Percentiles rank a stretch among this genome's conserved stretches.
Evolutionary conservation across 2,113 vertebrate species (phyloP).

Genomic region (Myotis yumanensis): DNA sequence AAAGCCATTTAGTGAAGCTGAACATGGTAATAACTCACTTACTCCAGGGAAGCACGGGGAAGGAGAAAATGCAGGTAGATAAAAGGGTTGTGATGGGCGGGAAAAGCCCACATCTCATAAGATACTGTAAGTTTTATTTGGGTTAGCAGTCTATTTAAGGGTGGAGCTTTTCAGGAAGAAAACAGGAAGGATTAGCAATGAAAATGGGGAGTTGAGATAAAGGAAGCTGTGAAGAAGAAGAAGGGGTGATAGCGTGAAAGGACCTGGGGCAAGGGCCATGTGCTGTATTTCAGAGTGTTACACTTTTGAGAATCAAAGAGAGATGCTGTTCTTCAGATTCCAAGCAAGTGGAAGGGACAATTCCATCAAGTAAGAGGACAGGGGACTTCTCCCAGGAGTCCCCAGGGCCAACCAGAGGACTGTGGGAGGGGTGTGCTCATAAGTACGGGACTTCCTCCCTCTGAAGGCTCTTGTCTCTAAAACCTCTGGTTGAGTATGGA

Average conservation of each 20-base stretch:
- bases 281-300: background rate
- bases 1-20: slow-evolving; percentile 69
- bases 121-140: background rate
- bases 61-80: slow-evolving; percentile 44
- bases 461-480: background rate
- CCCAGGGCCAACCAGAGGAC: background rate
- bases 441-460: background rate
- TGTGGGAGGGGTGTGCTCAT: background rate
- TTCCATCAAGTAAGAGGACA: background rate
- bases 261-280: too few species aligned
- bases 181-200: background rate
- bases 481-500: background rate
- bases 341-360: background rate
- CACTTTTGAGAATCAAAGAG: background rate
- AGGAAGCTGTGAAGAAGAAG: background rate
- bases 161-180: background rate
- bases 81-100: background rate
- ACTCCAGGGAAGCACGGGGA: slow-evolving; percentile 6
- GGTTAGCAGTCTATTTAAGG: background rate
- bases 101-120: background rate
- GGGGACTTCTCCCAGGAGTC: background rate
- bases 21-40: slow-evolving; percentile 65
- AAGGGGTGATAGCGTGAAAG: background rate
- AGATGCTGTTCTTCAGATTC: background rate
- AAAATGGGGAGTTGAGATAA: background rate